These are phyloP conservation scores for Hydrotaea diabolus DNA, from an alignment of 2,888 invertebrate species.

Conservation along the genomic window DNA sequence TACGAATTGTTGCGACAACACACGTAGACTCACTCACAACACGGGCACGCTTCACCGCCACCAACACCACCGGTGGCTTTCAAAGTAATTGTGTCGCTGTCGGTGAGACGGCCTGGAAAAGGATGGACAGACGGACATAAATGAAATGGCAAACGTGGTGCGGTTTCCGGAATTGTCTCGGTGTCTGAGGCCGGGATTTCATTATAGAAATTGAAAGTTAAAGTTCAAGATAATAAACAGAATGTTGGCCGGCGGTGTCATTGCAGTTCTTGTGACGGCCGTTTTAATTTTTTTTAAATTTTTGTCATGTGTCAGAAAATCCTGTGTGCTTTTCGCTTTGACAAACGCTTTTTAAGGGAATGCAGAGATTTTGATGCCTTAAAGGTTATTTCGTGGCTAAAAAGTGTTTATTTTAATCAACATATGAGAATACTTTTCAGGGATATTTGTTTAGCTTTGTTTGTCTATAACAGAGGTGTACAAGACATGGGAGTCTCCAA, in stretches of 20 bases:
- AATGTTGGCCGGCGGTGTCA: constrained; percentile 27
- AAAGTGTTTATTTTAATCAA: constrained; percentile 65
- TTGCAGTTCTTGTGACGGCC: not conserved
- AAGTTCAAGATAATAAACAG: constrained; percentile 59
- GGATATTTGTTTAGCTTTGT: constrained; percentile 41
- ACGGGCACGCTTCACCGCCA: constrained; percentile 24
- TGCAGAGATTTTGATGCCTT: not conserved
- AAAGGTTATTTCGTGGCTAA: not conserved
- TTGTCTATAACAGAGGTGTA: not conserved
- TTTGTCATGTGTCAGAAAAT: constrained; percentile 15
- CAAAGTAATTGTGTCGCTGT: constrained; percentile 62
- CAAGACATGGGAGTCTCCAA: not conserved
- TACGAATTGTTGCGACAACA: constrained; percentile 76
- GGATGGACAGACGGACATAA: not conserved
- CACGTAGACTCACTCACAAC: constrained; percentile 7
- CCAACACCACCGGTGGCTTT: constrained; percentile 55
- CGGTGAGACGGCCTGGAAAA: not conserved
- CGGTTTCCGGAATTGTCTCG: not conserved
- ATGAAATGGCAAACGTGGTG: not conserved
- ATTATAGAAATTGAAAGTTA: constrained; percentile 66
- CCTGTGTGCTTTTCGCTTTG: not conserved
- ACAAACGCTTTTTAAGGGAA: not conserved
- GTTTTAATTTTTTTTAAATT: not conserved
- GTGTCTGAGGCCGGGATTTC: constrained; percentile 50
- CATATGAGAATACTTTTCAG: constrained; percentile 56